A percentile compares a stretch with the other conserved stretches of the same genome.
Conservation (phyloP, 1,140 invertebrate species). For the Halesus radiatus region DNA sequence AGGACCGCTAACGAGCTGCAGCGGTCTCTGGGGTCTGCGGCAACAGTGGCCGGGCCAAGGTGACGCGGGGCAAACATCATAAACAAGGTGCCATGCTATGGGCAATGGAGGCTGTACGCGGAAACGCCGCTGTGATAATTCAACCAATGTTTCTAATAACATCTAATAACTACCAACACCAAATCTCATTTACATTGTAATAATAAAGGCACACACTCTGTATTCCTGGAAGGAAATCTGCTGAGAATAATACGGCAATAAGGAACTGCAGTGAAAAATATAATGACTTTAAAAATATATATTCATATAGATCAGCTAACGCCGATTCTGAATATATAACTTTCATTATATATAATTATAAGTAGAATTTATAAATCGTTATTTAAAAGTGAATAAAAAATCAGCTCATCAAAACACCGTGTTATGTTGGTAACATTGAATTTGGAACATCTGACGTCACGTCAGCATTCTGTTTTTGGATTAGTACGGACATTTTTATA, state of each 20-base stretch:
- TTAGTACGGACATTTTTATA: no score
- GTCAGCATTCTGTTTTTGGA: no score
- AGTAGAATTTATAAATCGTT: no score
- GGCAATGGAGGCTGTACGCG: background rate
- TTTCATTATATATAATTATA: no score
- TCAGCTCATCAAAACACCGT: no score
- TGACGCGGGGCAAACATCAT: conserved; percentile 18
- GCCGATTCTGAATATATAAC: no score
- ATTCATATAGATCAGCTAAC: no score
- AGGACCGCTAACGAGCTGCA: conserved; percentile 25
- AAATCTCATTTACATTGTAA: conserved; percentile 24
- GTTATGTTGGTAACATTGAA: no score
- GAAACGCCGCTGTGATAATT: conserved; percentile 18
- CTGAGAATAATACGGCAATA: background rate
- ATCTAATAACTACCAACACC: conserved; percentile 8
- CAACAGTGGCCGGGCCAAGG: background rate
- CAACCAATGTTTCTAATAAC: background rate
- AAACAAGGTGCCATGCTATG: conserved; percentile 26
- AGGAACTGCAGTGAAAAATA: no score
- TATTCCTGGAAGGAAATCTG: background rate
- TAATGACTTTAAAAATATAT: no score
- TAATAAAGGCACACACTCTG: background rate
- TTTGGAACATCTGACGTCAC: no score
- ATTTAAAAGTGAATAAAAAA: no score
- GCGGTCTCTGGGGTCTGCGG: background rate